These are phyloP conservation scores for Stegostoma tigrinum DNA, from an alignment of 2,113 vertebrate genomes.

Conservation along the genomic window DNA sequence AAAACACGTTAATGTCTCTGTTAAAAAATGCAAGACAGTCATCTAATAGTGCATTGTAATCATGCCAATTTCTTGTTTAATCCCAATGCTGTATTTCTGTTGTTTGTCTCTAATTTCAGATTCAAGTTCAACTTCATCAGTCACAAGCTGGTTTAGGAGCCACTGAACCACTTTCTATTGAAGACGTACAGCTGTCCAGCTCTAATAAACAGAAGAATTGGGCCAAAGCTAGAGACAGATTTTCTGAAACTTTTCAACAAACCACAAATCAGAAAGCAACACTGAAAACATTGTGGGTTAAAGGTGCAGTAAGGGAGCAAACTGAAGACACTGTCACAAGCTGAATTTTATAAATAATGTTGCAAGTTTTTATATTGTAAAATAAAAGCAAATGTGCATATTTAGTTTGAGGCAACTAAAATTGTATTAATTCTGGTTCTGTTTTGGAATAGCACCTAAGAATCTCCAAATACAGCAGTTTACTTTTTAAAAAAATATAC, in stretches of 20 bases:
- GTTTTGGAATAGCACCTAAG: no score
- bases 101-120: slow-evolving; percentile 55
- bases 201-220: slow-evolving; percentile 83
- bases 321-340: slow-evolving; percentile 3
- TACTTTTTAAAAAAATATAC: no score
- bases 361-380: background rate
- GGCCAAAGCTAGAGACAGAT: slow-evolving; percentile 90
- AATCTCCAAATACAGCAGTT: no score
- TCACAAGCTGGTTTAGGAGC: slow-evolving; percentile 78
- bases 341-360: background rate
- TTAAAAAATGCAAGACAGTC: background rate
- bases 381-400: background rate
- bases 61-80: background rate
- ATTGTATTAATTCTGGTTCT: no score
- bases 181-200: slow-evolving; percentile 58
- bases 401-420: background rate
- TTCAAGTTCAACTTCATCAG: slow-evolving; percentile 74
- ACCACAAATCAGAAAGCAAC: slow-evolving; percentile 52
- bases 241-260: slow-evolving; percentile 73
- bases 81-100: background rate
- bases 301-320: slow-evolving; percentile 41
- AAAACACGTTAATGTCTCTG: background rate
- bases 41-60: background rate
- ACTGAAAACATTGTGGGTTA: slow-evolving; percentile 54
- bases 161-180: slow-evolving; percentile 60